phyloP scores from a whole-genome alignment of 1,140 invertebrate genomes.

The Philaenus spumarius region DNA sequence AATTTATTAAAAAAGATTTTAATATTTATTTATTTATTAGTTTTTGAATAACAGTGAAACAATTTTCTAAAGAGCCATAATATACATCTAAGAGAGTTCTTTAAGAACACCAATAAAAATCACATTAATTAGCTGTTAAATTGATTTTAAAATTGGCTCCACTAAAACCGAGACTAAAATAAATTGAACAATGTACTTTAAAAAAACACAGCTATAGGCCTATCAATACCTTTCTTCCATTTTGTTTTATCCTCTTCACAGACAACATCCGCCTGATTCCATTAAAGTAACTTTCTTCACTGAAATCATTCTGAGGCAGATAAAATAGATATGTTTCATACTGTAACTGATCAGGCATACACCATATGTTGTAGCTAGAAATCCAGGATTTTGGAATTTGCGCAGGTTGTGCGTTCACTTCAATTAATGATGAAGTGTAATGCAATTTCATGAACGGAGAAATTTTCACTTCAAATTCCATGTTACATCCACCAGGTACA shows the following conservation, averaged over 20 bases:
- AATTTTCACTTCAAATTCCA: constrained; percentile 55
- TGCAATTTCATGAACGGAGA: constrained; percentile 54
- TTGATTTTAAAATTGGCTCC: too few species aligned
- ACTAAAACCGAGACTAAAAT: not conserved
- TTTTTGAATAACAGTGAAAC: too few species aligned
- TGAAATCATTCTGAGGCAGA: constrained; percentile 50
- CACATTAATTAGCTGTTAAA: too few species aligned
- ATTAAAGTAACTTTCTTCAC: constrained; percentile 50
- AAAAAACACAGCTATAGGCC: not conserved
- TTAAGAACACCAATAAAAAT: too few species aligned
- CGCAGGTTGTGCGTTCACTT: constrained; percentile 52
- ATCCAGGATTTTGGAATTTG: constrained; percentile 34
- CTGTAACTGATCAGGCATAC: constrained; percentile 33
- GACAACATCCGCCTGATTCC: constrained; percentile 55
- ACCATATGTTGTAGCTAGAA: constrained; percentile 29
- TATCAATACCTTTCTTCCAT: constrained; percentile 49
- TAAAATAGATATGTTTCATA: constrained; percentile 59
- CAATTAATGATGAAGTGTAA: constrained; percentile 45
- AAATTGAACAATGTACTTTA: not conserved
- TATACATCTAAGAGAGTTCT: too few species aligned
- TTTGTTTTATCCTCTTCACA: constrained; percentile 44
- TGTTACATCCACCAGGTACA: constrained; percentile 69
- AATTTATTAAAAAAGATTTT: too few species aligned
- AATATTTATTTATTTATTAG: too few species aligned
- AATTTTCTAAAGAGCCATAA: too few species aligned